Base-by-base conservation (phyloP, 2,113 vertebrate species). In the Oryzias celebensis region DNA sequence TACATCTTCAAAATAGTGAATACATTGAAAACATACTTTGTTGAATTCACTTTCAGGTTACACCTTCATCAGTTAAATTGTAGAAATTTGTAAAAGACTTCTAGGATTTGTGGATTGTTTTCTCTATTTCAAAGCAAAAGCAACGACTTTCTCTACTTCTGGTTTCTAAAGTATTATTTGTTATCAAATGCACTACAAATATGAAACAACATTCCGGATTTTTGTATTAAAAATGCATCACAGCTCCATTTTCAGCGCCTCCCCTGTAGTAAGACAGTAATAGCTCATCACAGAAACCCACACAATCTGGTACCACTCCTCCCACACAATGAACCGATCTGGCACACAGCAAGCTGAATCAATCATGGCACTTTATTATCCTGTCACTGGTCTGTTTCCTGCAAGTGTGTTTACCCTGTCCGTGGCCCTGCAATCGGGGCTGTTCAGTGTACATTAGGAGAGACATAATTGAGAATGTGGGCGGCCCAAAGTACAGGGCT, bases 281-380 rank as follows among this genome's bases (percentile, higher is more conserved):
- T 57, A 78, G 24, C 65, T 79, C 77, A 68, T 84, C 69, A 73
- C 71, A 73, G 71, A 87, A 91, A 80, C 78, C 57, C 66, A 70
- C 85, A 80, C 85, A 83, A 88, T 90, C 83, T 86, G 80, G 78
- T 69, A 77, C 74, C 76, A 80, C 80, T 89, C 82, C 77, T 80
- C 85, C 81, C 74, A 85, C 88, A 85, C 88, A 87, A 84, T 84
- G 77, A 90, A 80, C 73, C 54, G 73, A 86, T 88, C 78, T 88
- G 85, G 83, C 82, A 78, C 77, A 65, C 85, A 81, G 86, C 83
- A 75, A 80, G 82, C 84, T 15, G 78, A 91, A 91, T 91, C 88
- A 87, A 87, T 92, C 89, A 90, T 75, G 81, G 73, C 86, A 84
- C 87, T 93, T 93, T 92, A 93, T 87, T 88, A 87, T 89, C 84